Conservation (phyloP, 2,888 invertebrate genomes). For the Mechanitis mazaeus region DNA sequence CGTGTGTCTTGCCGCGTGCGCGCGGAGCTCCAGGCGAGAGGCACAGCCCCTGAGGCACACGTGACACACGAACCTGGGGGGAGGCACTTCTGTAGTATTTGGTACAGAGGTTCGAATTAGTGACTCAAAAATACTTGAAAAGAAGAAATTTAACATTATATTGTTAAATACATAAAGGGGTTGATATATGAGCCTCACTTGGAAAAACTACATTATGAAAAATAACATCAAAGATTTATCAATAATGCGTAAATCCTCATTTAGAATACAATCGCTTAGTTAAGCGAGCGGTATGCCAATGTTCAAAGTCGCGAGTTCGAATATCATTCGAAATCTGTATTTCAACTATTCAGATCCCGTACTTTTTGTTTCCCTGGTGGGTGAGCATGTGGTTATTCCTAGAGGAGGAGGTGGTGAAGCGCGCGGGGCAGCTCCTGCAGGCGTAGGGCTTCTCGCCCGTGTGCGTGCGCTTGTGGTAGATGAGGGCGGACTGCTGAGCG, state of each 20-base stretch:
- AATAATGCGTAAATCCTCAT: too few relatives aligned
- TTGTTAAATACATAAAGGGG: neutral
- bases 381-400: constrained; percentile 70
- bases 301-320: too few relatives aligned
- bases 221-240: too few relatives aligned
- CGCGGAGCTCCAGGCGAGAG: constrained; percentile 65
- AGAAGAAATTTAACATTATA: neutral
- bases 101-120: too few relatives aligned
- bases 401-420: constrained; percentile 71
- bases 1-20: constrained; percentile 60
- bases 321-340: too few relatives aligned
- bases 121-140: too few relatives aligned
- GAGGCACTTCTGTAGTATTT: neutral
- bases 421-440: constrained; percentile 65
- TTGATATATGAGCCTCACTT: too few relatives aligned
- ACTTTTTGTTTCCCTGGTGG: constrained; percentile 67
- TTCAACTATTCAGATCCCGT: constrained; percentile 4
- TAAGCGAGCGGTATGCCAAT: too few relatives aligned
- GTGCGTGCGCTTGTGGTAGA: constrained; percentile 72
- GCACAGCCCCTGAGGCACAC: constrained; percentile 67
- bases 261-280: too few relatives aligned
- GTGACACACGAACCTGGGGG: constrained; percentile 60
- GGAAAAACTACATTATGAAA: too few relatives aligned
- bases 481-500: constrained; percentile 72
- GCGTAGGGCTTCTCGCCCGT: constrained; percentile 72